Evolutionary conservation across 37 sponge, comb jelly and placozoan genomes (phyloP).

Genomic region (Crambe crambe): DNA sequence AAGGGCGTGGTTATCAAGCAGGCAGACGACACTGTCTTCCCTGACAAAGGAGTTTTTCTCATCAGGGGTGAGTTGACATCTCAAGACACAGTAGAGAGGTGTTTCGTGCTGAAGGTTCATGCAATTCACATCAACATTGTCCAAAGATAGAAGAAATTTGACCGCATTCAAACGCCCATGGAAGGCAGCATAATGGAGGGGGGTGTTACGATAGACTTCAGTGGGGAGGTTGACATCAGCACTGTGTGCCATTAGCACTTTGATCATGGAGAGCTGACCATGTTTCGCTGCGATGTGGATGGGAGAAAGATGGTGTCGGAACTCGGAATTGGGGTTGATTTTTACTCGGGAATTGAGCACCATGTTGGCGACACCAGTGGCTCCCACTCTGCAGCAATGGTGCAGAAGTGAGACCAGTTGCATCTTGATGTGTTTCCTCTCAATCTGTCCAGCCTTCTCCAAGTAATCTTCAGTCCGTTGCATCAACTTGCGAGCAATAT

Average conservation of each 20-base stretch:
- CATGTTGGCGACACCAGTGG: constrained; percentile 24
- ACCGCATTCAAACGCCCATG: constrained; percentile 52
- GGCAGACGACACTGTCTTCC: constrained; percentile 62
- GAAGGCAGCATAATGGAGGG: constrained; percentile 71
- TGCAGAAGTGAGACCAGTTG: constrained; percentile 52
- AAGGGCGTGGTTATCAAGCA: constrained; percentile 34
- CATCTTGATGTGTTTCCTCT: constrained; percentile 43
- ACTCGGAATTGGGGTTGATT: constrained; percentile 42
- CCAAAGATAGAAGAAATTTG: constrained; percentile 15
- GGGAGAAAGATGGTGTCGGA: constrained; percentile 34
- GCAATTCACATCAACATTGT: constrained; percentile 31
- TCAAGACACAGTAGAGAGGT: constrained; percentile 72
- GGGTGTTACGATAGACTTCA: constrained; percentile 51
- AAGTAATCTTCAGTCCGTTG: constrained; percentile 16
- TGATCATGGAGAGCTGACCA: constrained; percentile 42
- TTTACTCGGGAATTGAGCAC: constrained; percentile 17
- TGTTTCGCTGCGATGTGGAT: constrained; percentile 52
- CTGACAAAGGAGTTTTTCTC: constrained; percentile 30
- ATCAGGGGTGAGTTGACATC: constrained; percentile 45
- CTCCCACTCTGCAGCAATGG: constrained; percentile 35
- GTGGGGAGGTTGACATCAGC: constrained; percentile 29
- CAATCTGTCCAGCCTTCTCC: not conserved
- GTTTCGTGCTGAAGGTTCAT: constrained; percentile 60
- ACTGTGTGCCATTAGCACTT: constrained; percentile 30
- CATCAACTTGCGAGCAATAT: constrained; percentile 41